phyloP scores from a whole-genome alignment of 2,113 vertebrate genomes.

The Nycticryphes semicollaris region DNA sequence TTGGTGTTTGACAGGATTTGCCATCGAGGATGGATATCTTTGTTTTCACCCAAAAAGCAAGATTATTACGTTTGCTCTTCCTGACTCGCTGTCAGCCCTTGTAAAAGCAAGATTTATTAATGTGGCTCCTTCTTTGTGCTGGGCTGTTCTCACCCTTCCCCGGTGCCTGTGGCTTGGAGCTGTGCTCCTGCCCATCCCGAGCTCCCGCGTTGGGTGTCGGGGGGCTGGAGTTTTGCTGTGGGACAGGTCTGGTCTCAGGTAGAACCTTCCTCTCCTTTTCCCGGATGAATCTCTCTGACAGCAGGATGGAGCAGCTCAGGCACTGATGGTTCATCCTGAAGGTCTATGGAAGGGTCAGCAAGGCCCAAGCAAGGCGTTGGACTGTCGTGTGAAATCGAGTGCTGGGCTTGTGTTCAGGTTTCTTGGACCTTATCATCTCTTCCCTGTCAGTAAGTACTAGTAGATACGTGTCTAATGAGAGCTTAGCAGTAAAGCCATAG shows the following conservation, averaged over 20 bases:
- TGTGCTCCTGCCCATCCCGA: background rate
- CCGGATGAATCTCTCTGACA: fast-evolving
- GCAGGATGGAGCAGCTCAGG: background rate
- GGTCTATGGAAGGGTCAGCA: fast-evolving
- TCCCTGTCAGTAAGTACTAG: background rate
- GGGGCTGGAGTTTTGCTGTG: background rate
- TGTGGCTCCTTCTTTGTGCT: background rate
- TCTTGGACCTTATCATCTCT: background rate
- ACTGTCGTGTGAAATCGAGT: background rate
- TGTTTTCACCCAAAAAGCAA: background rate
- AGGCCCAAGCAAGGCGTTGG: background rate
- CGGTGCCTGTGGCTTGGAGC: background rate
- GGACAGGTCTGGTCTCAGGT: background rate
- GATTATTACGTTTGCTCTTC: background rate
- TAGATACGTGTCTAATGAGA: background rate
- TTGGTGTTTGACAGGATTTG: background rate
- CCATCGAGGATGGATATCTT: background rate
- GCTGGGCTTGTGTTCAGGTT: background rate
- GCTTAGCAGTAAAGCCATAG: background rate
- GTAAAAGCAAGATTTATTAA: background rate
- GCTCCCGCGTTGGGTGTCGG: fast-evolving
- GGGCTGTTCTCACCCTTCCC: background rate
- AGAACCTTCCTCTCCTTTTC: background rate
- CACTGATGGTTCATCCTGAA: background rate
- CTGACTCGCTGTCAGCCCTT: background rate